Evolutionary conservation across 2,797 vertebrate genomes (phyloP), one percentile per base, ranked within the genome.

Genomic region (Acomys russatus): DNA sequence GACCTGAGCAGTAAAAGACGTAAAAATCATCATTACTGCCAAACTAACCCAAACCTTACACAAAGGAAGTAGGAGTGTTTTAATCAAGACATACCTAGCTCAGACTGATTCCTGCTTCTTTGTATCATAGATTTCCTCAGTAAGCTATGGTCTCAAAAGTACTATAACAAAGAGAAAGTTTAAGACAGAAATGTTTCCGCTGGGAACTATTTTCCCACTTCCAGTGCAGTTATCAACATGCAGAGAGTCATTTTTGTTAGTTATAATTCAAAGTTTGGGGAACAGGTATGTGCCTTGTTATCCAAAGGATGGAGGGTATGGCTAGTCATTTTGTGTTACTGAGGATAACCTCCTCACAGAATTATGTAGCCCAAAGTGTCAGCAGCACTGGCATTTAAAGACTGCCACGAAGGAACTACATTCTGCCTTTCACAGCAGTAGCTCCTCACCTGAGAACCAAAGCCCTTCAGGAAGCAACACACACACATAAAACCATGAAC

Each of bases 41-140:
- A 73, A 56, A 64, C 78, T 95, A 35, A 83, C 80, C 9, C 73
- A 85, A 91, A 93, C 66, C 17, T 93, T 33, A 54, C 2, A 54
- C 22, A 64, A 78, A n/a, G 2, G 20, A 76, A 82, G 44, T 74
- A 1, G 79, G n/a, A 74, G 6, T 87, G 23, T 84, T 80, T 35
- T 33, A 90, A 20, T 7, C 35, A 17, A 79, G 71, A 89, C 61
- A 74, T 88, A 22, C 61, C 70, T 91, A 33, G 18, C 30, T 54
- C 3, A 1, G 14, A 56, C 10, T 79, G 33, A 49, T 1, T 54
- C 6, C 8, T 63, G 35, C 38, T 76, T 54, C 49, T 49, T 35
- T 71, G 11, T 12, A 68, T 59, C 35, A 6, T 12, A 61, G 35
- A 15, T 80, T 70, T 28, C 49, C 61, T 92, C n/a, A 77, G 18